phyloP scores from a whole-genome alignment of 2,888 invertebrate genomes.

The Timandra comae region DNA sequence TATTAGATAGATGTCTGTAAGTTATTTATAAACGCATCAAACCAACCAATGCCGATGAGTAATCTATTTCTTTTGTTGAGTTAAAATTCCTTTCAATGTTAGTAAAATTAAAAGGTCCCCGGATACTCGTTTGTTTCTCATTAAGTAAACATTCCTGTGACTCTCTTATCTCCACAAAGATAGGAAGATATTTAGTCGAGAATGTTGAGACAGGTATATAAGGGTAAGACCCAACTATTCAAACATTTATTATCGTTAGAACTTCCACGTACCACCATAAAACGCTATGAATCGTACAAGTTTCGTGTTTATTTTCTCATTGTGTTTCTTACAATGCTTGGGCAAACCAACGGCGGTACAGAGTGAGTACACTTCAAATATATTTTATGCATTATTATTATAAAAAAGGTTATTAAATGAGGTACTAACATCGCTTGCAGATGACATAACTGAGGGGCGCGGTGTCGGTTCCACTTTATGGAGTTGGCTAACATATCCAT shows the following conservation, averaged over 20 bases:
- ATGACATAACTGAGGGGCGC: conserved; percentile 46
- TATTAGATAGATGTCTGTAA: too few species aligned
- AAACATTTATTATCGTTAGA: conserved; percentile 52
- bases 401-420: neutral
- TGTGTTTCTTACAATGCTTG: conserved; percentile 39
- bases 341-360: conserved; percentile 43
- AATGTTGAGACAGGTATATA: conserved; percentile 44
- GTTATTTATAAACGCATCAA: too few species aligned
- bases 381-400: conserved; percentile 4
- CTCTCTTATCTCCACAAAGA: conserved; percentile 57
- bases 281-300: conserved; percentile 38
- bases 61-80: too few species aligned
- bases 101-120: conserved; percentile 44
- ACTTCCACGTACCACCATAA: conserved; percentile 23
- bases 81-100: too few species aligned
- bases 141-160: conserved; percentile 70
- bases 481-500: conserved; percentile 67
- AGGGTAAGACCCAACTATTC: conserved; percentile 41
- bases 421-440: conserved; percentile 44
- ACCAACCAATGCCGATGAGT: too few species aligned
- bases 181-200: conserved; percentile 38
- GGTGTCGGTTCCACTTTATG: conserved; percentile 59
- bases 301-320: conserved; percentile 30
- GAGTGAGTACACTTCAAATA: conserved; percentile 40
- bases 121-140: conserved; percentile 50